These are phyloP conservation scores for Drosophila quadrilineata DNA, from an alignment of 1,140 invertebrate species.

Conservation along the genomic window DNA sequence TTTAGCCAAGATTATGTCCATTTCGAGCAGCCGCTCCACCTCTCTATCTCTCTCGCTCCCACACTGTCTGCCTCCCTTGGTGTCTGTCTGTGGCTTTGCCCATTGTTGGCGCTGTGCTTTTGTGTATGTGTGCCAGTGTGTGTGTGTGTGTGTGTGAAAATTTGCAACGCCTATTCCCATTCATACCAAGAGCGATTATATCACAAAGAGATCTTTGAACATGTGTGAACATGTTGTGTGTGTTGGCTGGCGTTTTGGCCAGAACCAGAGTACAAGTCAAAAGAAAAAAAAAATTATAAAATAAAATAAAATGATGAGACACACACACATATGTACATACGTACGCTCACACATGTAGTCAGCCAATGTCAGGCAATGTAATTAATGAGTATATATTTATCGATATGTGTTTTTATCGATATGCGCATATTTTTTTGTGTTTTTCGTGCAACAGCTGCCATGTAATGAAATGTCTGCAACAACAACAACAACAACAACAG, in stretches of 20 bases:
- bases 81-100: conserved; percentile 1
- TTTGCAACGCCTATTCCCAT: conserved; percentile 62
- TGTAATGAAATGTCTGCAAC: conserved; percentile 71
- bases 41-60: conserved; percentile 13
- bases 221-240: conserved; percentile 12
- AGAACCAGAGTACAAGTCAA: conserved; percentile 59
- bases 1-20: conserved; percentile 71
- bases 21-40: conserved; percentile 55
- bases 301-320: too few species aligned
- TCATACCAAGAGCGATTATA: conserved; percentile 67
- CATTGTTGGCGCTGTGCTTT: conserved; percentile 17
- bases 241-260: conserved; percentile 72
- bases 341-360: background rate
- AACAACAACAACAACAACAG: conserved; percentile 30
- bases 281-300: too few species aligned
- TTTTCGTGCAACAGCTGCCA: conserved; percentile 48
- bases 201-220: conserved; percentile 38
- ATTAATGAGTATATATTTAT: conserved; percentile 13
- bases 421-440: conserved; percentile 9
- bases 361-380: conserved; percentile 18
- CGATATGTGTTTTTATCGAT: conserved; percentile 17
- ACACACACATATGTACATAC: conserved; percentile 25
- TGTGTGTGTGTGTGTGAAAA: conserved; percentile 61
- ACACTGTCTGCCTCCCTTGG: background rate
- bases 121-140: too few species aligned